A percentile compares a stretch with the other conserved stretches of the same genome.
These are phyloP conservation scores for Thermophis baileyi DNA, from an alignment of 2,113 vertebrate species.

Conservation along the genomic window DNA sequence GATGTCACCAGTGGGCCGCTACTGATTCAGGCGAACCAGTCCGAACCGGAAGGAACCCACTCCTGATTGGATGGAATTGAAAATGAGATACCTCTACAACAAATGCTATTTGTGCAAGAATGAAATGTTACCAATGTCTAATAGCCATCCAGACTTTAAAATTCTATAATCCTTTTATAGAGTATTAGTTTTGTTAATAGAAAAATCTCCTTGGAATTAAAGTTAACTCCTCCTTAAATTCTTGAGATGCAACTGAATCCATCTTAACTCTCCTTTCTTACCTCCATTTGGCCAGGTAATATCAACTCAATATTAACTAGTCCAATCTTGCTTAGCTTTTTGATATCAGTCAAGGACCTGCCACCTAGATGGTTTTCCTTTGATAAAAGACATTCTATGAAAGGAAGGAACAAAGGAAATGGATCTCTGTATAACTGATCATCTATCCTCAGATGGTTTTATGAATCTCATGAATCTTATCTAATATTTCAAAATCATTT, in stretches of 20 bases:
- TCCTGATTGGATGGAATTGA: not conserved
- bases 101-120: not conserved
- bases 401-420: not conserved
- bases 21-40: too few species aligned
- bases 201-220: not conserved
- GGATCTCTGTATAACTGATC: not conserved
- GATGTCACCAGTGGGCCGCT: too few species aligned
- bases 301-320: not conserved
- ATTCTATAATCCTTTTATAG: not conserved
- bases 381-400: not conserved
- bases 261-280: not conserved
- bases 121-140: not conserved
- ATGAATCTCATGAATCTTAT: not conserved
- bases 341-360: not conserved
- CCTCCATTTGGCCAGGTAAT: not conserved
- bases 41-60: too few species aligned
- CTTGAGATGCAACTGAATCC: not conserved
- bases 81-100: not conserved
- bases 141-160: not conserved
- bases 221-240: not conserved
- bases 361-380: not conserved
- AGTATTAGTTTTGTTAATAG: not conserved
- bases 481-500: not conserved
- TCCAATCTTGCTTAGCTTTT: not conserved
- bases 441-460: not conserved